A percentile compares a stretch with the other conserved stretches of the same genome.
Evolutionary conservation across 2,888 invertebrate species (phyloP).

Genomic region (Drosophila trichaetosa): DNA sequence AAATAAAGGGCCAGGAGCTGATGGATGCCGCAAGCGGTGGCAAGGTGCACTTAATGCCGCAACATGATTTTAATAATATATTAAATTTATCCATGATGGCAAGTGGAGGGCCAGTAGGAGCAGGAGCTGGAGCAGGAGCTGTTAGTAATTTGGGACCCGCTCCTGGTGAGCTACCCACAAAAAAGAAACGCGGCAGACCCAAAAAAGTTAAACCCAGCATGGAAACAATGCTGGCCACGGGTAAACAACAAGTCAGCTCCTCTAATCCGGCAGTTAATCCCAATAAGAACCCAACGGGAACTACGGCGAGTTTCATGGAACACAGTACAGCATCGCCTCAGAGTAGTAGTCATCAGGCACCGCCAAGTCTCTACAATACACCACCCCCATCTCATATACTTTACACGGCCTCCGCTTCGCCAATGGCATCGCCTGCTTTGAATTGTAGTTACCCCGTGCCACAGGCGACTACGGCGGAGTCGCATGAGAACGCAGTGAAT

Average conservation of each 20-base stretch:
- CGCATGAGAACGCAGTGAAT: neutral
- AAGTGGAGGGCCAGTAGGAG: conserved; percentile 10
- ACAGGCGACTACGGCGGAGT: conserved; percentile 61
- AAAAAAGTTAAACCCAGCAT: conserved; percentile 90
- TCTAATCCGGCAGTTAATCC: conserved; percentile 47
- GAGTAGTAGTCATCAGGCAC: conserved; percentile 59
- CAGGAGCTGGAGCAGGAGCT: neutral
- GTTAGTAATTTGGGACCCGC: conserved; percentile 46
- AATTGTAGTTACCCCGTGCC: conserved; percentile 71
- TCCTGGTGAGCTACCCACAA: conserved; percentile 88
- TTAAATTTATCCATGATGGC: conserved; percentile 78
- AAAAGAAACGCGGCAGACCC: conserved; percentile 94
- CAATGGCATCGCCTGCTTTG: conserved; percentile 82
- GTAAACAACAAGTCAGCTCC: conserved; percentile 33
- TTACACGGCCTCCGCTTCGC: conserved; percentile 75
- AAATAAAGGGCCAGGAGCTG: conserved; percentile 84
- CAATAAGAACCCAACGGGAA: neutral
- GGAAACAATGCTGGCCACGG: conserved; percentile 50
- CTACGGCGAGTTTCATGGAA: neutral
- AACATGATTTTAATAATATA: conserved; percentile 84
- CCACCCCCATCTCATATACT: conserved; percentile 73
- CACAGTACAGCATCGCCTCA: conserved; percentile 64
- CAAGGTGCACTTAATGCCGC: conserved; percentile 82
- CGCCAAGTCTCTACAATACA: conserved; percentile 63
- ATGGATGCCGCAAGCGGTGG: conserved; percentile 88